Evolutionary conservation across 2,888 invertebrate species (phyloP).

Genomic region (Gandaritis pyraliata): DNA sequence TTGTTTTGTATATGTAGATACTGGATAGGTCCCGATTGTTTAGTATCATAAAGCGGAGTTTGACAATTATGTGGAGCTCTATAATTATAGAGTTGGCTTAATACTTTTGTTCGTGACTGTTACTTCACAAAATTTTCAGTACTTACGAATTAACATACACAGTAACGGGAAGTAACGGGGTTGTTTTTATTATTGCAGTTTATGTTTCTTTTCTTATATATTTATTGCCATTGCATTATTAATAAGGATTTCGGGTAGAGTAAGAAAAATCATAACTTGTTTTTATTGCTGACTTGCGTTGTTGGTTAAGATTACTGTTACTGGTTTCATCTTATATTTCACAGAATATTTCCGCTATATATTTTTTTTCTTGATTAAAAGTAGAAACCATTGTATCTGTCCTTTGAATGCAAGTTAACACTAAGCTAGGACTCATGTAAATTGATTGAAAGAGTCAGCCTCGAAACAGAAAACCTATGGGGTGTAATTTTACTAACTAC

Average conservation of each 20-base stretch:
- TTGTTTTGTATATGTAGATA: too few relatives aligned
- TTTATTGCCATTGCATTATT: constrained; percentile 9
- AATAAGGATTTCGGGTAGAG: neutral
- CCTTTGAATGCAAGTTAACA: too few relatives aligned
- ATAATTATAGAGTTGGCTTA: neutral
- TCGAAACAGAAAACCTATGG: too few relatives aligned
- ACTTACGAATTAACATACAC: constrained; percentile 7
- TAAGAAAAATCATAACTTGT: neutral
- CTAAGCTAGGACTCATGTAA: too few relatives aligned
- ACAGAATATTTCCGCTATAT: too few relatives aligned
- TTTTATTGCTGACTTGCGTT: neutral
- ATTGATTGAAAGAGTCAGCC: too few relatives aligned
- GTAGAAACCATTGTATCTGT: too few relatives aligned
- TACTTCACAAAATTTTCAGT: constrained; percentile 4
- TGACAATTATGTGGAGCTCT: neutral
- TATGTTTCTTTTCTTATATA: constrained; percentile 9
- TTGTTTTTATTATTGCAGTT: constrained; percentile 12
- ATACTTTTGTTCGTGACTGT: constrained; percentile 1
- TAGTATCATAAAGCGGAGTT: neutral
- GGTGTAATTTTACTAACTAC: too few relatives aligned
- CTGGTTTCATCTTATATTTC: too few relatives aligned
- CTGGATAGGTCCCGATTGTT: too few relatives aligned
- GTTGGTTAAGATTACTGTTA: neutral
- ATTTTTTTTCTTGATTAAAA: too few relatives aligned
- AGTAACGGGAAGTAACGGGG: constrained; percentile 1